phyloP scores from a whole-genome alignment of 1,140 invertebrate species.

The Diorhabda sublineata region DNA sequence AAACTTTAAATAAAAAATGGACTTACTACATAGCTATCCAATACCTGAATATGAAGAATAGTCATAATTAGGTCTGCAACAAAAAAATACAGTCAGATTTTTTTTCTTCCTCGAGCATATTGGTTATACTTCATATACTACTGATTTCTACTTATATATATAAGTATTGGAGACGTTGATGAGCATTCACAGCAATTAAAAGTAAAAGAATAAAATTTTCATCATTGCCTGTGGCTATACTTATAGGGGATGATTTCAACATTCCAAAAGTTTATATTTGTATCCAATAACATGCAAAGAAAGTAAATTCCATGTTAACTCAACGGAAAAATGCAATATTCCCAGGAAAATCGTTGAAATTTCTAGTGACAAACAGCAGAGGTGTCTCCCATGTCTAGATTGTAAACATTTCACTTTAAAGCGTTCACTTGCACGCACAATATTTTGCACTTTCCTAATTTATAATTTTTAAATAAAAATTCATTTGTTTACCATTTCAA shows the following conservation, averaged over 20 bases:
- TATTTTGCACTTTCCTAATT: constrained; percentile 40
- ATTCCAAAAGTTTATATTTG: constrained; percentile 1
- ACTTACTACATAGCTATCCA: constrained; percentile 46
- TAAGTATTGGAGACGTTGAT: background rate
- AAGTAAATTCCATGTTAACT: constrained; percentile 7
- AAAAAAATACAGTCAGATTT: constrained; percentile 11
- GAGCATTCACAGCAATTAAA: constrained; percentile 12
- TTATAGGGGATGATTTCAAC: background rate
- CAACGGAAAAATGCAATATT: constrained; percentile 26
- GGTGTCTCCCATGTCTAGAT: constrained; percentile 49
- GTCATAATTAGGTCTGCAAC: constrained; percentile 34
- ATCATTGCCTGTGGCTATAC: constrained; percentile 12
- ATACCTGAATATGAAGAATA: constrained; percentile 20
- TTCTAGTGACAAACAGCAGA: constrained; percentile 46
- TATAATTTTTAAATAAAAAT: constrained; percentile 48
- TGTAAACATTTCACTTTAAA: constrained; percentile 45
- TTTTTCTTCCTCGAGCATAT: background rate
- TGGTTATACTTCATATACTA: background rate
- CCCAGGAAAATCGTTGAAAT: constrained; percentile 36
- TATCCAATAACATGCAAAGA: constrained; percentile 8
- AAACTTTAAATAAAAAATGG: constrained; percentile 3
- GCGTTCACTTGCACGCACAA: constrained; percentile 43
- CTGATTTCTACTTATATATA: background rate
- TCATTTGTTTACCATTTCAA: constrained; percentile 45
- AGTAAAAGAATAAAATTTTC: constrained; percentile 13